phyloP scores from a whole-genome alignment of 2,888 invertebrate genomes.

The Dryomyza anilis region DNA sequence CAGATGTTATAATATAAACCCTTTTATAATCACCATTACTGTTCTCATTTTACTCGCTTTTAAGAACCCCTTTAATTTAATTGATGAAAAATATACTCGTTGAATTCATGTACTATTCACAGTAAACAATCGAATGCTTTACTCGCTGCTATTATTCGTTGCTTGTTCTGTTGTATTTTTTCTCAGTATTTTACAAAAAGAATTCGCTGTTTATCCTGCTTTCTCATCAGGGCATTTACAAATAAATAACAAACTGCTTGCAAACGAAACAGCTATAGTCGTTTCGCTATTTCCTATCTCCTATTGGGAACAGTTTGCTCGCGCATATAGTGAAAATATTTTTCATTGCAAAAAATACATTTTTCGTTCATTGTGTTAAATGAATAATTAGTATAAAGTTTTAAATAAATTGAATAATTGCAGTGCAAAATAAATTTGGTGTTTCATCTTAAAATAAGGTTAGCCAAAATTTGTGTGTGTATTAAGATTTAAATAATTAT shows the following conservation, averaged over 20 bases:
- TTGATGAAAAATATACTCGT: no score
- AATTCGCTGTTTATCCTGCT: slow-evolving; percentile 2
- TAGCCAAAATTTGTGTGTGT: no score
- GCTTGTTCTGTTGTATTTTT: no score
- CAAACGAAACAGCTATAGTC: neutral
- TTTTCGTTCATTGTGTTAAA: slow-evolving; percentile 10
- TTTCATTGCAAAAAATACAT: slow-evolving; percentile 1
- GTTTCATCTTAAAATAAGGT: no score
- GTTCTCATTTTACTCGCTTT: neutral
- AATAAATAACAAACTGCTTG: neutral
- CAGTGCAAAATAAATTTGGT: slow-evolving; percentile 11
- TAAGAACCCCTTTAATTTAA: neutral
- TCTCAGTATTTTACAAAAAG: no score
- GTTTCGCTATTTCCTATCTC: slow-evolving; percentile 18
- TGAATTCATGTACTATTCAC: neutral
- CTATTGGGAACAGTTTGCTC: slow-evolving; percentile 3
- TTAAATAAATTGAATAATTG: slow-evolving; percentile 11
- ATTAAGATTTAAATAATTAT: no score
- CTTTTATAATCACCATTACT: neutral
- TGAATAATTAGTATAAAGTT: neutral
- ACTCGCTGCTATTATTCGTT: slow-evolving; percentile 2
- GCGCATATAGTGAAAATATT: slow-evolving; percentile 9
- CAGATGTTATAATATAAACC: no score
- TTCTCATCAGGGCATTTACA: neutral
- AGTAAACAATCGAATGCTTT: neutral